Percentiles rank a stretch among this genome's conserved stretches.
phyloP scores from a whole-genome alignment of 2,113 vertebrate species.

The Mugil cephalus region DNA sequence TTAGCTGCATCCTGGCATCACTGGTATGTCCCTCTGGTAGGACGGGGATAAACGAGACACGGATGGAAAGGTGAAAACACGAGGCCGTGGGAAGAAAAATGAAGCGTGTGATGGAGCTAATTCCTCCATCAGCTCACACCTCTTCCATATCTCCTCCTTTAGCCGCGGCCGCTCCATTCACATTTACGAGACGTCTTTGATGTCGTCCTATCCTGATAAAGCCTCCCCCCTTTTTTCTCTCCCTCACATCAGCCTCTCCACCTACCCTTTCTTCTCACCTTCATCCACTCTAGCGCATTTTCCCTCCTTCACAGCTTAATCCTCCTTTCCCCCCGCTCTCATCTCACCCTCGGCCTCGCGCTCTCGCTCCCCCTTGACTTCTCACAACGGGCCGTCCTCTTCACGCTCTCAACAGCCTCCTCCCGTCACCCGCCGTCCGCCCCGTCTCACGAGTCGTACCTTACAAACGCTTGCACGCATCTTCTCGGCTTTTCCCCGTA shows the following conservation, averaged over 20 bases:
- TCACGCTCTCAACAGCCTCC: slow-evolving; percentile 14
- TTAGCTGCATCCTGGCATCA: neutral
- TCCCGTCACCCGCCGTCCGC: neutral
- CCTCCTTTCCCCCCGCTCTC: slow-evolving; percentile 19
- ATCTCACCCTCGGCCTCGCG: slow-evolving; percentile 8
- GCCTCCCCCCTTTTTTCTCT: neutral
- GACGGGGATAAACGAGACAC: slow-evolving; percentile 1
- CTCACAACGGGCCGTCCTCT: neutral
- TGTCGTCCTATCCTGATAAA: slow-evolving; percentile 25
- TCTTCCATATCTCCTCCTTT: slow-evolving; percentile 9
- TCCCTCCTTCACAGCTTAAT: slow-evolving; percentile 44
- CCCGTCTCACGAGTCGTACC: slow-evolving; percentile 13
- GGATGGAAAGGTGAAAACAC: neutral
- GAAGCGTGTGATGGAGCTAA: slow-evolving; percentile 27
- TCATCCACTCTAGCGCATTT: slow-evolving; percentile 15
- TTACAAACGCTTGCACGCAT: neutral
- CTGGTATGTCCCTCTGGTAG: neutral
- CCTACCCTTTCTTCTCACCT: slow-evolving; percentile 39
- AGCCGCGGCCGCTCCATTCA: slow-evolving; percentile 40
- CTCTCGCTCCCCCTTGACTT: slow-evolving; percentile 25
- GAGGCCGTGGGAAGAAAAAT: neutral
- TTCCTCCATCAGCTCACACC: slow-evolving; percentile 37
- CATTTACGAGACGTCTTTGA: slow-evolving; percentile 39
- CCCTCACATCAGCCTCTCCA: slow-evolving; percentile 19
- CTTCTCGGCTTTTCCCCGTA: neutral